A percentile compares a stretch with the other conserved stretches of the same genome.
Evolutionary conservation across 2,797 vertebrate species (phyloP).

Genomic region (Perodicticus potto): DNA sequence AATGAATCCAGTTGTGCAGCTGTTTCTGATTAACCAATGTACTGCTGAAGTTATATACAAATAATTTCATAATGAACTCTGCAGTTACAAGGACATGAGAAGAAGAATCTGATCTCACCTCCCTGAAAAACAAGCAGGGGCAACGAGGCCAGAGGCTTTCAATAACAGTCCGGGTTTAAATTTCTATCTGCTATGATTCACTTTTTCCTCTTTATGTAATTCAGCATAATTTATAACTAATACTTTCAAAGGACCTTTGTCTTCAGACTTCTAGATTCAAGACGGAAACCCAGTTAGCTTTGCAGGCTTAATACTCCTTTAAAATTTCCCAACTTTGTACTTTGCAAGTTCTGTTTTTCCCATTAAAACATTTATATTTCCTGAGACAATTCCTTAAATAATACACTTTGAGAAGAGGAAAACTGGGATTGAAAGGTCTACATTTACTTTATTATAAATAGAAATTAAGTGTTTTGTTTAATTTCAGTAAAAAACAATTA

Average conservation of each 20-base stretch:
- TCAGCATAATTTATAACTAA: constrained; percentile 80
- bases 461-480: constrained; percentile 68
- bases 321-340: constrained; percentile 63
- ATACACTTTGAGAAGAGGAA: constrained; percentile 39
- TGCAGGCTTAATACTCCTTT: constrained; percentile 78
- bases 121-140: constrained; percentile 79
- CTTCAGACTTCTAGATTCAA: constrained; percentile 75
- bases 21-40: constrained; percentile 87
- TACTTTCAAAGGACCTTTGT: constrained; percentile 86
- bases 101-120: constrained; percentile 74
- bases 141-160: constrained; percentile 53
- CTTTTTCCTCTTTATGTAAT: constrained; percentile 78
- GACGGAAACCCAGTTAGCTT: constrained; percentile 81
- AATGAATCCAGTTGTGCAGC: constrained; percentile 83
- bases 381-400: constrained; percentile 64
- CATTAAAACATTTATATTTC: constrained; percentile 70
- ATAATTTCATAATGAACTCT: constrained; percentile 82
- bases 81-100: constrained; percentile 51
- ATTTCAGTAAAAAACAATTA: constrained; percentile 57
- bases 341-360: constrained; percentile 52
- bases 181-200: constrained; percentile 74
- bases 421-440: constrained; percentile 60
- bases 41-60: constrained; percentile 74
- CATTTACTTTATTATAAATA: constrained; percentile 67
- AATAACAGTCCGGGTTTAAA: constrained; percentile 49